Base-by-base conservation (phyloP, 92 coral and sea anemone genomes). In the Parazoanthus darwini region DNA sequence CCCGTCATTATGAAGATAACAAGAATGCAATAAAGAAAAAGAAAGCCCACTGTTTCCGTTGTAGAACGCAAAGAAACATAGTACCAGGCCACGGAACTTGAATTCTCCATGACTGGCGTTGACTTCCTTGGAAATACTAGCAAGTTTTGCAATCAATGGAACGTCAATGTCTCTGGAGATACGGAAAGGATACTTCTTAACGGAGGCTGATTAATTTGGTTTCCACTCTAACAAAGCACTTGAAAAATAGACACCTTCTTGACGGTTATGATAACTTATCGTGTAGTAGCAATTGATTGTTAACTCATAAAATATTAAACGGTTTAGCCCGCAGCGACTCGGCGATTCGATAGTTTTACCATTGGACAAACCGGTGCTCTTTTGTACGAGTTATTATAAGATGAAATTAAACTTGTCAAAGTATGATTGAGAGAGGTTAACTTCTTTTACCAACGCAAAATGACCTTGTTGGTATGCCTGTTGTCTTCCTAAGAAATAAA, bases 1-100 rank as follows among this genome's bases (percentile, higher is more conserved):
- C 97, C 97, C 7, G 90, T 44, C 75, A 94, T 88, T 1, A 89
- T 85, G 35, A 88, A 29, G 23, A 91, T 50, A 26, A 93, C 91
- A 3, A 94, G 91, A 33, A 89, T 20, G 72, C 90, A 78, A 77
- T 93, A 94, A 6, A 94, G 56, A 3, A 85, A 56, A 59, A 94
- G 88, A 48, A 91, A 91, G 33, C 91, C 82, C 18, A 90, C 81
- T 3, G 91, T 93, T 44, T 91, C 94, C 36, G 66, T 82, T 78
- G 77, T 87, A 8, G 97, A 89, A 20, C 97, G 92, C 36, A 74
- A 36, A 16, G 74, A 81, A 84, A 46, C 67, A 48, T 83, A 70
- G 23, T 70, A 84, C 87, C 78, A 70, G 11, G 79, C 79, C 15
- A 84, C 26, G 5, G 58, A 68, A 48, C 67, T 84, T 70, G 87